These are phyloP conservation scores for Oreocharis arfaki DNA, from an alignment of 2,113 vertebrate genomes.

Conservation along the genomic window DNA sequence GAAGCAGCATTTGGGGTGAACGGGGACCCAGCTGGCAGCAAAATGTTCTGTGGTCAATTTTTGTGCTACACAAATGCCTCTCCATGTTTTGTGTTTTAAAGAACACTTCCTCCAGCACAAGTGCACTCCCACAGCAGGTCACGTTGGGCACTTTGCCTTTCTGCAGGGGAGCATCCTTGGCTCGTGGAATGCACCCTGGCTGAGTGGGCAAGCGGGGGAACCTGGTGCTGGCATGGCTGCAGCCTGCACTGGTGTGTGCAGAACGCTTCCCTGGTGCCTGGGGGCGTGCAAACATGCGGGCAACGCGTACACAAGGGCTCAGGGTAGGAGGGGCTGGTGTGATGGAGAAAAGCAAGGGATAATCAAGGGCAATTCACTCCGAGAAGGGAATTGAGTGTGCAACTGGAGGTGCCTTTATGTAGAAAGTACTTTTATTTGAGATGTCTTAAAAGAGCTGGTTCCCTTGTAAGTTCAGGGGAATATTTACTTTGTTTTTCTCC, in stretches of 20 bases:
- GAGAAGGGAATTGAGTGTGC: background rate
- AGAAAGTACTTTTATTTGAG: background rate
- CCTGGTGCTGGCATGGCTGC: background rate
- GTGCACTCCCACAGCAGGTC: rapidly evolving
- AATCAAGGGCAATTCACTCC: background rate
- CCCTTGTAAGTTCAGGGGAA: background rate
- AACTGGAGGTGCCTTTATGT: background rate
- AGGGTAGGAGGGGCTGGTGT: background rate
- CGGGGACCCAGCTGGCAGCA: background rate
- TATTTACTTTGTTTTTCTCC: background rate
- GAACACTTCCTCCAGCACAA: background rate
- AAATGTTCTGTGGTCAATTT: background rate
- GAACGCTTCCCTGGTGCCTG: background rate
- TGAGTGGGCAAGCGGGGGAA: background rate
- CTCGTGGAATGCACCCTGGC: rapidly evolving
- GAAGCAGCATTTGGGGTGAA: background rate
- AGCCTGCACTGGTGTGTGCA: background rate
- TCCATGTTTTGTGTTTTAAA: background rate
- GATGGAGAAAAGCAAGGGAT: background rate
- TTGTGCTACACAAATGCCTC: background rate
- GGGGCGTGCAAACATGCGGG: background rate
- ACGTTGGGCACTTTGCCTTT: background rate
- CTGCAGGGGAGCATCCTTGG: background rate
- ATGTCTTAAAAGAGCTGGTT: background rate
- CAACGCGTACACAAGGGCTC: background rate